These are phyloP conservation scores for Teleogryllus occipitalis DNA, from an alignment of 1,140 invertebrate species.

Conservation along the genomic window DNA sequence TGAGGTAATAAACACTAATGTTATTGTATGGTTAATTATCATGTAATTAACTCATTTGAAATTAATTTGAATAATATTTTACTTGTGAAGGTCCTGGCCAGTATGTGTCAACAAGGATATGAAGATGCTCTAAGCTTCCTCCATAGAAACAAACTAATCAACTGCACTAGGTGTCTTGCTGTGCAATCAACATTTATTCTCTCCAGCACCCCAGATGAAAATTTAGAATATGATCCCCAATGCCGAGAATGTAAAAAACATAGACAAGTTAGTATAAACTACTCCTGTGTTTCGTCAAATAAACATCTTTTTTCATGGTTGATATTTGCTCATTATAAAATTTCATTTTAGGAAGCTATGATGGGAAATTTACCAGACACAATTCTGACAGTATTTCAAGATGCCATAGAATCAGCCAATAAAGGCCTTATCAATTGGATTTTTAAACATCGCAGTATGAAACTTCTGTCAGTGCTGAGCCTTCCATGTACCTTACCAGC, in stretches of 20 bases:
- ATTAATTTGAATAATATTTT: not conserved
- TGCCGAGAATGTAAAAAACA: constrained; percentile 76
- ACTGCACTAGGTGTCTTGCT: constrained; percentile 72
- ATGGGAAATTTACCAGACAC: constrained; percentile 79
- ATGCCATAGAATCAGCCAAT: constrained; percentile 84
- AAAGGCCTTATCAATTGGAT: constrained; percentile 84
- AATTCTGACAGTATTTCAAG: constrained; percentile 78
- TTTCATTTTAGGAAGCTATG: constrained; percentile 59
- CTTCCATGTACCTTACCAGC: constrained; percentile 77
- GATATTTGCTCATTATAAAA: not conserved
- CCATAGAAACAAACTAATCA: constrained; percentile 83
- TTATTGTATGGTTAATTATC: not conserved
- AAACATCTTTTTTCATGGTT: no score
- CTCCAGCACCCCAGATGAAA: constrained; percentile 58
- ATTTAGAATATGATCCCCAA: constrained; percentile 67
- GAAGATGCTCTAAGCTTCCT: constrained; percentile 91
- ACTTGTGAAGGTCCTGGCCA: constrained; percentile 55
- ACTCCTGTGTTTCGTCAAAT: no score
- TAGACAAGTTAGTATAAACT: constrained; percentile 51
- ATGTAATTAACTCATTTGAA: no score
- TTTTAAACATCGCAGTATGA: constrained; percentile 71
- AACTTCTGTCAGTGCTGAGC: constrained; percentile 66
- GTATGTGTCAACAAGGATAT: constrained; percentile 97
- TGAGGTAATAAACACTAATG: constrained; percentile 44
- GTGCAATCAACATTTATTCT: constrained; percentile 74